These are phyloP conservation scores for Halocynthia aurantium DNA, from an alignment of 23 tunicate species.

Conservation along the genomic window DNA sequence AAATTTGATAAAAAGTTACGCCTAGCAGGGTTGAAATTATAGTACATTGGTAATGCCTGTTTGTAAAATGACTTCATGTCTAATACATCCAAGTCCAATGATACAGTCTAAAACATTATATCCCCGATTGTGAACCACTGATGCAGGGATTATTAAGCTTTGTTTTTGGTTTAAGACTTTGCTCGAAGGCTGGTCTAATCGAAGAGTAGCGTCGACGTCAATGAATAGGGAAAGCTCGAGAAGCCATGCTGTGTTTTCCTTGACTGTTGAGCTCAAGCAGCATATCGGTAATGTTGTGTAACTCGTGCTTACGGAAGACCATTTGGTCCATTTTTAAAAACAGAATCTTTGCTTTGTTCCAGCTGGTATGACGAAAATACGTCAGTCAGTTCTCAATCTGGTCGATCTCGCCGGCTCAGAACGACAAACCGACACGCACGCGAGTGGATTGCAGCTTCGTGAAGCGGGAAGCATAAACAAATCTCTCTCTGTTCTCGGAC, in stretches of 20 bases:
- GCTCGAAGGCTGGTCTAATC: conserved; percentile 40
- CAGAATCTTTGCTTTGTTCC: not conserved
- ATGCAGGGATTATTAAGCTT: not conserved
- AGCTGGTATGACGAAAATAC: conserved; percentile 48
- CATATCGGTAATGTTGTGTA: conserved; percentile 31
- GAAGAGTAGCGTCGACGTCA: conserved; percentile 62
- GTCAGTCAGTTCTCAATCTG: conserved; percentile 43
- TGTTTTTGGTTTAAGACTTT: conserved; percentile 21
- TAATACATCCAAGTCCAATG: not conserved
- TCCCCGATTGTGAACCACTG: not conserved
- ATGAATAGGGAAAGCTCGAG: conserved; percentile 82
- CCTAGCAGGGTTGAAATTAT: not conserved
- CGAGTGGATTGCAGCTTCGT: conserved; percentile 47
- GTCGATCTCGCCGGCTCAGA: conserved; percentile 92
- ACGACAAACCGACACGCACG: conserved; percentile 50
- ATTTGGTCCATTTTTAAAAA: not conserved
- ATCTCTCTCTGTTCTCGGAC: conserved; percentile 68
- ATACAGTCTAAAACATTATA: not conserved
- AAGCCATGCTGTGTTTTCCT: conserved; percentile 69
- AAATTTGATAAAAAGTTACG: no score
- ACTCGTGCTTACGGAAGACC: not conserved
- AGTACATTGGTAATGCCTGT: not conserved
- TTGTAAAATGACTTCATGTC: not conserved
- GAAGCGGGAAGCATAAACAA: conserved; percentile 83
- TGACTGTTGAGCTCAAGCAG: conserved; percentile 53